Evolutionary conservation across 1,140 invertebrate species (phyloP).

Genomic region (Drosophila aff.): DNA sequence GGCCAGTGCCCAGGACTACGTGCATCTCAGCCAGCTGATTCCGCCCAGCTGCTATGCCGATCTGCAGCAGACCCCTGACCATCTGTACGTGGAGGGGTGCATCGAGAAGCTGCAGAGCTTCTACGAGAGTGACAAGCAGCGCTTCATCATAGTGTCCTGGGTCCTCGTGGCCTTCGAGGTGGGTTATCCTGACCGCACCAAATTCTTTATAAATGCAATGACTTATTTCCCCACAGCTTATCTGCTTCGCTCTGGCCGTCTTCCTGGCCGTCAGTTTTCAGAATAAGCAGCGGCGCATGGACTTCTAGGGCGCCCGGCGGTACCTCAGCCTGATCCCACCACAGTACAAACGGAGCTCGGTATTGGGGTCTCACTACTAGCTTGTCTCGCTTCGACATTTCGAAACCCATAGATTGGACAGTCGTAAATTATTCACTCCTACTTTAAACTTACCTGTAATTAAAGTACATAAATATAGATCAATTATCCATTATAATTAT

Average conservation of each 20-base stretch:
- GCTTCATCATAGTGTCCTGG: conserved; percentile 71
- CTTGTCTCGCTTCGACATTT: conserved; percentile 49
- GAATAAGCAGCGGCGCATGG: conserved; percentile 80
- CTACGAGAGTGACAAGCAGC: conserved; percentile 65
- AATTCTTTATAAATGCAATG: background rate
- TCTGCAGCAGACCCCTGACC: conserved; percentile 47
- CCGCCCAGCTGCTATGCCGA: conserved; percentile 73
- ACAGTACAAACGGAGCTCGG: conserved; percentile 57
- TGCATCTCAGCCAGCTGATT: conserved; percentile 60
- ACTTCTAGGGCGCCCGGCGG: conserved; percentile 61
- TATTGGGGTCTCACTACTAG: conserved; percentile 16
- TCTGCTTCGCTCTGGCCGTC: conserved; percentile 65
- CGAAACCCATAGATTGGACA: conserved; percentile 32
- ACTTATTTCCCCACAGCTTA: conserved; percentile 48
- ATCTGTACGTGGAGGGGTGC: conserved; percentile 66
- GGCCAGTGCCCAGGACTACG: conserved; percentile 73
- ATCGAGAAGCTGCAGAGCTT: conserved; percentile 69
- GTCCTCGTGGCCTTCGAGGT: conserved; percentile 73
- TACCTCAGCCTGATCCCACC: conserved; percentile 6
- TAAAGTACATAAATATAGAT: conserved; percentile 40
- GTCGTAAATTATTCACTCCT: conserved; percentile 42
- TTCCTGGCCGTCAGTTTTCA: conserved; percentile 77
- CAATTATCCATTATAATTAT: conserved; percentile 45
- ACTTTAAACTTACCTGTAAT: conserved; percentile 41
- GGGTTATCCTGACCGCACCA: background rate